A percentile compares a stretch with the other conserved stretches of the same genome.
These are phyloP conservation scores for Trematocara zebra DNA, from an alignment of 2,113 vertebrate species.

Conservation along the genomic window DNA sequence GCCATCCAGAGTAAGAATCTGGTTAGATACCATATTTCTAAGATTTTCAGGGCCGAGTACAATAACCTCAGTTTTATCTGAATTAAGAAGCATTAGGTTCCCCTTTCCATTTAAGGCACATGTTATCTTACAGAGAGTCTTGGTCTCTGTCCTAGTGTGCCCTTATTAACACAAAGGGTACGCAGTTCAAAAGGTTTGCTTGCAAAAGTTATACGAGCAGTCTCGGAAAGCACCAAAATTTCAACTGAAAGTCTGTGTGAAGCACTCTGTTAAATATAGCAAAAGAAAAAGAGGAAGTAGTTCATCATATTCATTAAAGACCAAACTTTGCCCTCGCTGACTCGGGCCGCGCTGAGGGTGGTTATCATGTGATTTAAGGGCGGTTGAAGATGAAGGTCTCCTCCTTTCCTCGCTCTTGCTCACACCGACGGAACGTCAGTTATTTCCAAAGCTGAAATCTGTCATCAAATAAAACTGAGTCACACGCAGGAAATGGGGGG, in stretches of 20 bases:
- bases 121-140: not conserved
- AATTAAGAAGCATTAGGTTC: not conserved
- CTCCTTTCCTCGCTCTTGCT: not conserved
- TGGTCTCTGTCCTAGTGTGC: not conserved
- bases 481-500: not conserved
- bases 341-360: not conserved
- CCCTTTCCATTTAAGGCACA: not conserved
- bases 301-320: not conserved
- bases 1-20: no score
- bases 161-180: not conserved
- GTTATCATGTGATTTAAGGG: not conserved
- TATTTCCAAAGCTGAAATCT: not conserved
- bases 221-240: not conserved
- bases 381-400: not conserved
- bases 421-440: not conserved
- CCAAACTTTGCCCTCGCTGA: not conserved
- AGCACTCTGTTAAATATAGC: not conserved
- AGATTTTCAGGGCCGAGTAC: no score
- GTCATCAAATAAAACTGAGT: not conserved
- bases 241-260: not conserved
- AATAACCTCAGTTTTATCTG: no score
- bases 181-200: not conserved
- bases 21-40: no score
- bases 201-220: not conserved
- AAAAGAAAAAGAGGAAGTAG: slow-evolving; percentile 1